Base-by-base conservation (phyloP, 2,888 invertebrate species). In the Patella pellucida region DNA sequence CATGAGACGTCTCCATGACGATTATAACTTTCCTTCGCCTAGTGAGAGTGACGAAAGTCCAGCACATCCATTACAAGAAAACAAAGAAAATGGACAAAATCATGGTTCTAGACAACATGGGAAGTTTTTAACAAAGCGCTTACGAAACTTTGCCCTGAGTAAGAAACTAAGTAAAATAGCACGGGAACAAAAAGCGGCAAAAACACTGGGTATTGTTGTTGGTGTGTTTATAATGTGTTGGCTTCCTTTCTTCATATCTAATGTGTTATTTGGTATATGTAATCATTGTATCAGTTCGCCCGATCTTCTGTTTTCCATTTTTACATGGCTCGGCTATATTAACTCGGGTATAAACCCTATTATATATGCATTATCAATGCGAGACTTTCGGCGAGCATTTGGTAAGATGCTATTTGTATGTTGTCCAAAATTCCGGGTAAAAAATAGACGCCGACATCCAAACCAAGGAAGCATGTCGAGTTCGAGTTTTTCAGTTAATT, bases 351-450 rank as follows among this genome's bases (percentile, higher is more conserved):
- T 91, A 81, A 91, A 91, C 80, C 98, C 98, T 0, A 96, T 98
- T 83, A 98, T 98, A 89, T 98, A 98, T 91, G 98, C 98, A n/a
- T 97, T 97, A 90, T 98, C 98, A 95, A 97, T 97, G 92, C 93
- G 96, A 88, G 98, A 98, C 92, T 98, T 98, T 91, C 79, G 92
- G 83, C 85, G 97, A 92, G 98, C 98, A 27, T 98, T 98, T 91
- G 94, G 96, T 76, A 94, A 97, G 89, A 96, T 98, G 86, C 92
- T 98, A 78, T 97, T 97, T 92, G 84, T 85, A 51, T 88, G 88
- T 73, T 89, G 88, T 79, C 88, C 88, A 31, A 85, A 85, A 69
- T 84, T 86, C 71, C 76, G 84, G 54, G 67, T 81, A 79, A 70
- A 79, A 72, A 54, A 78, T 56, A 70, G 79, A 54, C 79, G 80